A percentile compares a stretch with the other conserved stretches of the same genome.
Evolutionary conservation across 2,113 vertebrate genomes (phyloP).

Genomic region (Coturnix japonica): DNA sequence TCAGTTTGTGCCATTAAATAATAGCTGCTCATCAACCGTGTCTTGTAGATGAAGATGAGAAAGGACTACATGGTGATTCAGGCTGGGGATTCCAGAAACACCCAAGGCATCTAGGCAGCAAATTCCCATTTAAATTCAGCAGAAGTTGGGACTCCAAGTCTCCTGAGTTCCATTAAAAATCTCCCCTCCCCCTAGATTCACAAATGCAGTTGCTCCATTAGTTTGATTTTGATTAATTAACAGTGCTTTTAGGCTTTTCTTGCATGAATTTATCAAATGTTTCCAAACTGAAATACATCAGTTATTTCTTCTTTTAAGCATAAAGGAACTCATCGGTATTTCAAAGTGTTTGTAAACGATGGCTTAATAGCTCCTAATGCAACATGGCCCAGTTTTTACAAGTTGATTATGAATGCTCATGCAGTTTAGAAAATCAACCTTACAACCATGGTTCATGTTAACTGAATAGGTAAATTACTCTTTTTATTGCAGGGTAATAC

Average conservation of each 20-base stretch:
- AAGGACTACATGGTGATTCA: not conserved
- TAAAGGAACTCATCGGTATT: slow-evolving; percentile 30
- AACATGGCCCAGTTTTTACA: slow-evolving; percentile 65
- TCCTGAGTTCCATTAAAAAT: slow-evolving; percentile 57
- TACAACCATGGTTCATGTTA: slow-evolving; percentile 30
- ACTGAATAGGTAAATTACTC: slow-evolving; percentile 50
- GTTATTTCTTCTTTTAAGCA: slow-evolving; percentile 66
- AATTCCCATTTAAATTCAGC: slow-evolving; percentile 62
- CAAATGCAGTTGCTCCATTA: slow-evolving; percentile 54
- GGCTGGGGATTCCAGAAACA: slow-evolving; percentile 10
- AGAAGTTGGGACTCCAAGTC: slow-evolving; percentile 28
- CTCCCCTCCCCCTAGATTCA: slow-evolving; percentile 46
- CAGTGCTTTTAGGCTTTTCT: slow-evolving; percentile 64
- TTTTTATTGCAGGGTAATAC: slow-evolving; percentile 37
- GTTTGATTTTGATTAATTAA: slow-evolving; percentile 72
- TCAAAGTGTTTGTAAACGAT: slow-evolving; percentile 68
- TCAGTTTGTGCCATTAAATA: not conserved
- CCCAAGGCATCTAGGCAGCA: slow-evolving; percentile 27
- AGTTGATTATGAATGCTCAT: slow-evolving; percentile 60
- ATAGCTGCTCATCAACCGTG: not conserved
- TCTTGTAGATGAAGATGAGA: not conserved
- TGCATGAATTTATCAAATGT: slow-evolving; percentile 63
- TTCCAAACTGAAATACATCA: slow-evolving; percentile 67
- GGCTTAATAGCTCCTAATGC: slow-evolving; percentile 69
- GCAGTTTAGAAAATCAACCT: slow-evolving; percentile 59